Evolutionary conservation across 2,888 invertebrate genomes (phyloP).

Genomic region (Caenorhabditis doughertyi): DNA sequence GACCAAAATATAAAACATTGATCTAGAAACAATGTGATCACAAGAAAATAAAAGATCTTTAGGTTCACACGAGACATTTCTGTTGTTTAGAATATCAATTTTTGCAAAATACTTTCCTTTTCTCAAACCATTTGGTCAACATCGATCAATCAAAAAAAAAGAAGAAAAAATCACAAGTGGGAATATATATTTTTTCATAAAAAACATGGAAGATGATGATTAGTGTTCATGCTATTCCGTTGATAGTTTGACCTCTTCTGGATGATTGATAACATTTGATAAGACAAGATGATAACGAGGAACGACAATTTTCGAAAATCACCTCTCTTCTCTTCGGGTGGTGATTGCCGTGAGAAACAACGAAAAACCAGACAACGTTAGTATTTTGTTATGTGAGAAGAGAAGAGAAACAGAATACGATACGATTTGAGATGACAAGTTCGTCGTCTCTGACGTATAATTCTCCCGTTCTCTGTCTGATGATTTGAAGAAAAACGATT

Average conservation of each 20-base stretch:
- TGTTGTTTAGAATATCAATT: slow-evolving; percentile 5
- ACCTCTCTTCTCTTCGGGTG: not conserved
- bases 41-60: not conserved
- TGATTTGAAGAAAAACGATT: slow-evolving; percentile 16
- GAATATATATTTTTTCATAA: not conserved
- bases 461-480: slow-evolving; percentile 52
- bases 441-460: slow-evolving; percentile 61
- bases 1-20: slow-evolving; percentile 7
- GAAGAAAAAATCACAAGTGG: slow-evolving; percentile 15
- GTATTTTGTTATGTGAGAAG: slow-evolving; percentile 13
- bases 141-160: slow-evolving; percentile 24
- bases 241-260: slow-evolving; percentile 39
- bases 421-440: slow-evolving; percentile 52
- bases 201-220: not conserved
- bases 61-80: slow-evolving; percentile 20
- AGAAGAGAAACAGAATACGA: slow-evolving; percentile 24
- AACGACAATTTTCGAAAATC: slow-evolving; percentile 41
- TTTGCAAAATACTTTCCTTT: slow-evolving; percentile 9
- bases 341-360: slow-evolving; percentile 25
- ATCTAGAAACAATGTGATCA: slow-evolving; percentile 9
- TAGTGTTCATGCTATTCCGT: slow-evolving; percentile 19
- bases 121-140: slow-evolving; percentile 21
- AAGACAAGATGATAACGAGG: slow-evolving; percentile 18
- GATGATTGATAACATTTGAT: slow-evolving; percentile 34
- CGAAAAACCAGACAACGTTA: slow-evolving; percentile 46